Percentiles rank a stretch among this genome's conserved stretches.
These are phyloP conservation scores for Dendrolimus houi DNA, from an alignment of 2,888 invertebrate genomes.

Conservation along the genomic window DNA sequence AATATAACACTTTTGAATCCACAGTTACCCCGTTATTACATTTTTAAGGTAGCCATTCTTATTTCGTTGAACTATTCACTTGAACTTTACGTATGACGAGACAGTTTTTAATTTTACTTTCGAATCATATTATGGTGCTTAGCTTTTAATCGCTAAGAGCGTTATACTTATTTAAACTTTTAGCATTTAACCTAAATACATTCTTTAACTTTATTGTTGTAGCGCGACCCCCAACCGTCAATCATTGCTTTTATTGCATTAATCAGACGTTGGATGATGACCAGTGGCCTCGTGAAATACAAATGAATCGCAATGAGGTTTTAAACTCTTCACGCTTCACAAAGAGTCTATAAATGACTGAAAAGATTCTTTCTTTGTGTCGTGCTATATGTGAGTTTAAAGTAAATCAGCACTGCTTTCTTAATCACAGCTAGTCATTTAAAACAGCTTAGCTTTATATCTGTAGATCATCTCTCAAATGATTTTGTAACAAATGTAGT, in stretches of 20 bases:
- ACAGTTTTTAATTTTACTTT: constrained; percentile 8
- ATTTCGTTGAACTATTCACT: no score
- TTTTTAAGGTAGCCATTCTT: no score
- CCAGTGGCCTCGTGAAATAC: constrained; percentile 27
- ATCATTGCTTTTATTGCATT: constrained; percentile 36
- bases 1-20: constrained; percentile 16
- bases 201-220: constrained; percentile 29
- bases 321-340: background rate
- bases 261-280: constrained; percentile 34
- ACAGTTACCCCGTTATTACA: background rate
- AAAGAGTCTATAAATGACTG: background rate
- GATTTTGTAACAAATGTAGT: no score
- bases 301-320: background rate
- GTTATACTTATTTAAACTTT: constrained; percentile 20
- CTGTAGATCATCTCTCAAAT: no score
- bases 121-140: constrained; percentile 11
- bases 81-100: background rate
- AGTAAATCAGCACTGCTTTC: background rate
- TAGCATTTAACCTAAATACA: constrained; percentile 27
- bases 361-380: background rate
- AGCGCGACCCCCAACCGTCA: constrained; percentile 37
- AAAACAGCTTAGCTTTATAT: no score
- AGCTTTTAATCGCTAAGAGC: constrained; percentile 8
- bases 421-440: no score
- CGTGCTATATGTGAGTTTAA: background rate